Base-by-base conservation (phyloP, 2,888 invertebrate genomes). In the Tortrix viridana region DNA sequence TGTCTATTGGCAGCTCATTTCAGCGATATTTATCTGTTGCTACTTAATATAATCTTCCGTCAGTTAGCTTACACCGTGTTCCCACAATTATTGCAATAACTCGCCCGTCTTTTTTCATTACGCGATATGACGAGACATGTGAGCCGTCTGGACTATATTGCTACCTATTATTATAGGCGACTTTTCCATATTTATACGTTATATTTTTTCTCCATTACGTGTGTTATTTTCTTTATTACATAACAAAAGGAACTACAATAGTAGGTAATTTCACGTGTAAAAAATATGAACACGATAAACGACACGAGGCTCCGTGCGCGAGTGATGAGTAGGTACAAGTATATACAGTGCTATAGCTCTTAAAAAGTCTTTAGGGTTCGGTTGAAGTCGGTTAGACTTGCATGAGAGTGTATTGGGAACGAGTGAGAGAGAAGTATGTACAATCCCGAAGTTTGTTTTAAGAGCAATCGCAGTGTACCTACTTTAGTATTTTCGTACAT, bases 11-110 rank as follows among this genome's bases (percentile, higher is more conserved):
- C 32, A 5, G 56, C 64, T 74, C 75, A 79, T 75, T 79, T 76
- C 76, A 79, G 77, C 73, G 67, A 81, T 82, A 81, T 84, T 84
- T 82, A 80, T 80, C 81, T 76, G 73, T 77, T 68, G 68, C n/a
- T n/a, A n/a, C n/a, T 66, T 76, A 76, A 81, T 76, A 77, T 70
- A 75, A 78, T 71, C 69, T 69, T 70, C 71, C 74, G 71, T 76
- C 69, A 65, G 73, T 72, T 76, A 76, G 76, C 74, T 77, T 76
- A 69, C 72, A 79, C 76, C 76, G 79, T 81, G 79, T 77, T 78
- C 73, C 69, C 72, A 73, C 80, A 82, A 81, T 83, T 79, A 83
- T 78, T 76, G 69, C 72, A 69, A 67, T 72, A 74, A 74, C 74
- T 76, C 72, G 74, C 71, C 76, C 70, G 69, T 68, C 67, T 63